Conservation (phyloP, 2,113 vertebrate species). For the Martes martes region DNA sequence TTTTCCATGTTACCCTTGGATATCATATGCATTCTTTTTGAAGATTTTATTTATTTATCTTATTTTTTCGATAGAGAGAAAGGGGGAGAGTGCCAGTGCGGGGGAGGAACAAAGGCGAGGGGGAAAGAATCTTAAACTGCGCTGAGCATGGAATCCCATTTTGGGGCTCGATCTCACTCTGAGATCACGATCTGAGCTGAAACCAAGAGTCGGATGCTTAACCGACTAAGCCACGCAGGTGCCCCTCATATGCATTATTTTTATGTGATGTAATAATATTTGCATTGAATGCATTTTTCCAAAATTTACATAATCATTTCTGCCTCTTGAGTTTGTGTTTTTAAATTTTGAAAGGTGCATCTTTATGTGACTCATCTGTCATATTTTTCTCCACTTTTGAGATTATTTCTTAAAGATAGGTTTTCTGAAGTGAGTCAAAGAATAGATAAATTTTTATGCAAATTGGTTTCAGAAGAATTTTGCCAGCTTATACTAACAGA, state of each 20-base stretch:
- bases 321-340: neutral
- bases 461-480: conserved; percentile 2
- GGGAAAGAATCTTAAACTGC: neutral
- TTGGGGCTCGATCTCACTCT: neutral
- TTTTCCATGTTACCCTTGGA: neutral
- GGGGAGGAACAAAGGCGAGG: neutral
- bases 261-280: neutral
- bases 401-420: conserved; percentile 10
- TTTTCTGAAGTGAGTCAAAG: neutral
- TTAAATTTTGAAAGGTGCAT: neutral
- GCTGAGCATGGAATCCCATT: neutral
- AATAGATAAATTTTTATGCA: neutral
- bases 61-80: neutral
- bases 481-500: neutral
- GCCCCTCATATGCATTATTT: neutral
- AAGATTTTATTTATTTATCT: neutral
- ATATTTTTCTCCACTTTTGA: neutral
- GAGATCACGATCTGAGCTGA: neutral
- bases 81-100: no score
- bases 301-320: neutral
- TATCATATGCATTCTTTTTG: neutral
- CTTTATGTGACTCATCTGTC: neutral
- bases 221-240: neutral
- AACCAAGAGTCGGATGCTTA: neutral
- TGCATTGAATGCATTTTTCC: neutral